Base-by-base conservation (phyloP, 2,113 vertebrate species). In the Tylochromis polylepis region DNA sequence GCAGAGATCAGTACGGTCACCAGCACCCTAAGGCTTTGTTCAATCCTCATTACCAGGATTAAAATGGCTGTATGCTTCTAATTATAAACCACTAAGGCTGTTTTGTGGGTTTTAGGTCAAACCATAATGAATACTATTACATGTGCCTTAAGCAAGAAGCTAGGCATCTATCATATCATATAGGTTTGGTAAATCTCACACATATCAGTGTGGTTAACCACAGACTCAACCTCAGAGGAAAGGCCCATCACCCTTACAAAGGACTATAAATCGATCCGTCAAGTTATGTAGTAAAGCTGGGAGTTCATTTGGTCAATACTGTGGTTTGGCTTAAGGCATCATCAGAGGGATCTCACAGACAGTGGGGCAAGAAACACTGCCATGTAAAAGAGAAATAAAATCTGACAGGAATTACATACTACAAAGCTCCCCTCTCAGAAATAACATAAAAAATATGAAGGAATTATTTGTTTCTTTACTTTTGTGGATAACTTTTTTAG, bases 161-260 rank as follows among this genome's bases (percentile, higher is more conserved):
- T 58, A 51, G 67, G 22, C 27, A 38, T 82, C 24, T 84, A n/a
- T n/a, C n/a, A n/a, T n/a, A n/a, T n/a, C n/a, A n/a, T n/a, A n/a
- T n/a, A n/a, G 6, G 51, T 87, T 67, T 46, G 59, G 36, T 86
- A 60, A 31, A 77, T 79, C 31, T 72, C 72, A 38, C 24, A 82
- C 27, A 81, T 34, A 77, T 83, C 65, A 3, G 38, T 79, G 84
- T 85, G 82, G 87, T 89, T 86, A 83, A 91, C 91, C 90, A 58
- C 75, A 34, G 82, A 8, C 78, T 82, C 10, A 49, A 59, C 70
- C 87, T 85, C 80, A 34, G 58, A 89, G 80, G 85, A 27, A 14
- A 12, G 82, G 49, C 81, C 83, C 65, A 43, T 88, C 81, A 4
- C 6, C 41, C 43, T 55, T 75, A 16, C 57, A 18, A 59, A 16